Percentiles rank a stretch among this genome's conserved stretches.
phyloP scores from a whole-genome alignment of 2,888 invertebrate genomes.

The Cantharis rufa region DNA sequence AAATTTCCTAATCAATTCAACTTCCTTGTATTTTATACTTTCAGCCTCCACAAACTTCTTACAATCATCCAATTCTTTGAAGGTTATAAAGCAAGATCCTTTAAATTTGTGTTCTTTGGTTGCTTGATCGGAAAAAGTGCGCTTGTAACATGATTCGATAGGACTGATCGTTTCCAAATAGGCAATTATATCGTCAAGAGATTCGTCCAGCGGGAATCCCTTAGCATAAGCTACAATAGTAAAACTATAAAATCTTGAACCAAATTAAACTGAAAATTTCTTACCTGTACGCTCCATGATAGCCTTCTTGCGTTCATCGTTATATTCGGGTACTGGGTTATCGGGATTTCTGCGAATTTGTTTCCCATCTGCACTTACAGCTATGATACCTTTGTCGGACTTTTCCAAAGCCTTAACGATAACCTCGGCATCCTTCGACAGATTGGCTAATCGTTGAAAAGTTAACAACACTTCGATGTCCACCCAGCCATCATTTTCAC shows the following conservation, averaged over 20 bases:
- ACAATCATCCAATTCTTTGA: slow-evolving; percentile 79
- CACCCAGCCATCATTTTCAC: slow-evolving; percentile 90
- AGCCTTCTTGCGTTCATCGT: slow-evolving; percentile 81
- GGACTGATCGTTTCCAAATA: slow-evolving; percentile 72
- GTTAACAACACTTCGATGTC: slow-evolving; percentile 80
- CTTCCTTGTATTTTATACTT: slow-evolving; percentile 66
- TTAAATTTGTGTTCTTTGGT: slow-evolving; percentile 75
- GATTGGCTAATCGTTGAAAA: slow-evolving; percentile 81
- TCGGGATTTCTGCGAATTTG: slow-evolving; percentile 75
- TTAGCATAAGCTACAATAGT: slow-evolving; percentile 74
- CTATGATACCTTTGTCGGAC: slow-evolving; percentile 72
- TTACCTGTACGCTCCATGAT: slow-evolving; percentile 69
- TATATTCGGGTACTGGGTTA: slow-evolving; percentile 80
- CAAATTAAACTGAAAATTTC: background rate
- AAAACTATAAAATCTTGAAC: background rate
- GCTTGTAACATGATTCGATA: slow-evolving; percentile 67
- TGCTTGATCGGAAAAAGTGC: slow-evolving; percentile 64
- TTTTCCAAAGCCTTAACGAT: slow-evolving; percentile 78
- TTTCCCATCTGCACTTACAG: slow-evolving; percentile 63
- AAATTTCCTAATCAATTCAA: slow-evolving; percentile 70
- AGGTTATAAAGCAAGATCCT: slow-evolving; percentile 91
- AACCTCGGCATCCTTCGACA: slow-evolving; percentile 69
- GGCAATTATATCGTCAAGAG: slow-evolving; percentile 69
- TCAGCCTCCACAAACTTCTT: slow-evolving; percentile 75
- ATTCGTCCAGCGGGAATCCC: slow-evolving; percentile 75